Conservation (phyloP, 2,888 invertebrate genomes). For the Philonicus albiceps region DNA sequence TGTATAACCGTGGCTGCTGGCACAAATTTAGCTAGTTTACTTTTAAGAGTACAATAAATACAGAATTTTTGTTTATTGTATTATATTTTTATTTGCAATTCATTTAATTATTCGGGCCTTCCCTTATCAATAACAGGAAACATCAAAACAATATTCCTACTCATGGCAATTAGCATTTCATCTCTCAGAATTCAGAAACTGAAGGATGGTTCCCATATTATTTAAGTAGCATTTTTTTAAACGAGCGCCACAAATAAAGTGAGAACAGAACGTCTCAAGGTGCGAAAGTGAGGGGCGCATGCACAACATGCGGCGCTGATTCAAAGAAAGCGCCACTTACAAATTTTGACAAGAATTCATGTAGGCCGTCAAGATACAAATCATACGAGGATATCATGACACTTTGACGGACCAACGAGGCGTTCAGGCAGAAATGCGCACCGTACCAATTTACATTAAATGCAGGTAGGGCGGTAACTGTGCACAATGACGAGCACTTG, state of each 20-base stretch:
- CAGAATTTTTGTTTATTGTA: too few species aligned
- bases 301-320: not conserved
- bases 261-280: not conserved
- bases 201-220: not conserved
- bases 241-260: not conserved
- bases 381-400: not conserved
- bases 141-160: not conserved
- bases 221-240: not conserved
- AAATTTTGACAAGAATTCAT: constrained; percentile 30
- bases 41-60: too few species aligned
- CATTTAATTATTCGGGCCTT: too few species aligned
- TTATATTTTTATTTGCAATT: too few species aligned
- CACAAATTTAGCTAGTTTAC: too few species aligned
- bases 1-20: too few species aligned
- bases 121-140: not conserved
- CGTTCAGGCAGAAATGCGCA: not conserved
- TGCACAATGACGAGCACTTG: constrained; percentile 29
- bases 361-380: constrained; percentile 31
- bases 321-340: constrained; percentile 37
- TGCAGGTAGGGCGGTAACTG: constrained; percentile 26
- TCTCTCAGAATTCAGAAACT: not conserved
- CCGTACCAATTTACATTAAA: constrained; percentile 29
- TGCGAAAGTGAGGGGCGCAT: not conserved
- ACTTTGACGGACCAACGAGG: not conserved
- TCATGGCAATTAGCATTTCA: not conserved